Evolutionary conservation across 2,113 vertebrate genomes (phyloP), one percentile per base, ranked within the genome.

Genomic region (Tachysurus vachellii): DNA sequence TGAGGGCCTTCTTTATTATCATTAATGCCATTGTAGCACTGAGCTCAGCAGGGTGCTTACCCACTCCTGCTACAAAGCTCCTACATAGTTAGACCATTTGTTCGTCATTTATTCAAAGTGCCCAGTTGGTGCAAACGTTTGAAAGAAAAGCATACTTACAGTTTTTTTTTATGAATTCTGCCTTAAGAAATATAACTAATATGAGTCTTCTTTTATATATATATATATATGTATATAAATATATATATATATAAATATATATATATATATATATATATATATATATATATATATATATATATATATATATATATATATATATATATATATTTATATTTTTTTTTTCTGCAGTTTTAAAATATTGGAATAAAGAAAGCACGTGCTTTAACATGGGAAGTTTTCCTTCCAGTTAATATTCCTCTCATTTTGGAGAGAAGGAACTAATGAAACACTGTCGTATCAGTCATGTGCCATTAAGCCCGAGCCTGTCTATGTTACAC

Each of bases 381-480:
- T 9, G 19, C 19, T 26, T 81, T 36, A 61, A 61, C 56, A 36
- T 7, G 14, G 6, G 6, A 57, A 57, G 31, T 31, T 83, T 54
- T 59, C 23, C 28, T 76, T 28, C 42, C 4, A 57, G 31, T 75
- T 75, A 28, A 76, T 26, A 53, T 79, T 36, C 59, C 81, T 82
- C 81, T 71, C 68, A 36, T 75, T 54, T 82, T 82, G n/a, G 21
- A 88, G 59, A 88, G 83, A 86, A 82, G 79, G 76, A 84, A n/a
- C 56, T 26, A 77, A 28, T 59, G 21, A 88, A 85, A 79, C 61
- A 80, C 77, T 91, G 88, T 83, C 81, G 82, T 89, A 28, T 71
- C 31, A 86, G 71, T 81, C 73, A 68, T 85, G 77, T 70, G 85
- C 88, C 83, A 61, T 47, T 76, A 88, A 89, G 77, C 85, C 75